phyloP scores from a whole-genome alignment of 2,797 vertebrate species.

The Channallabes apus region DNA sequence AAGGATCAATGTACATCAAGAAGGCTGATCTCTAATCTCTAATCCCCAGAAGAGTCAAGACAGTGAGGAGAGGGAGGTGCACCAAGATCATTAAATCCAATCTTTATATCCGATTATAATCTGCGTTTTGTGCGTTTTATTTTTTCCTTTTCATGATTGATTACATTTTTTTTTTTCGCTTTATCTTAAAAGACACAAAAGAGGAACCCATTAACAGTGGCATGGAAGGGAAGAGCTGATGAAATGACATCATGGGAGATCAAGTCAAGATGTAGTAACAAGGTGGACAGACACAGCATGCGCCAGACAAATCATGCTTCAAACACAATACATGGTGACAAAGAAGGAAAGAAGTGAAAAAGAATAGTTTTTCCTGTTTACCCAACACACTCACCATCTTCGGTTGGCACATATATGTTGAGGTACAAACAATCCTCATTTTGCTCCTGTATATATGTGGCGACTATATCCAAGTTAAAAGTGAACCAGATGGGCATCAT shows the following conservation, averaged over 20 bases:
- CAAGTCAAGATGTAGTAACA: conserved; percentile 75
- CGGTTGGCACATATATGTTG: conserved; percentile 99
- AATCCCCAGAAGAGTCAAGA: conserved; percentile 76
- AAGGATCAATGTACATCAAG: conserved; percentile 74
- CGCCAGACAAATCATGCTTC: conserved; percentile 80
- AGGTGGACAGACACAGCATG: conserved; percentile 78
- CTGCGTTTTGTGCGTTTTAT: conserved; percentile 57
- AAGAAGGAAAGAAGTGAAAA: conserved; percentile 55
- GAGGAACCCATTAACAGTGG: conserved; percentile 85
- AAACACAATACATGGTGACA: conserved; percentile 79
- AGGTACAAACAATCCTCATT: conserved; percentile 98
- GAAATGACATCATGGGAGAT: conserved; percentile 80
- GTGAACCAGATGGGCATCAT: conserved; percentile 99
- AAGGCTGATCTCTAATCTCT: conserved; percentile 70
- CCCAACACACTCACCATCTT: conserved; percentile 97
- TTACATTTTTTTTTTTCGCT: conserved; percentile 50
- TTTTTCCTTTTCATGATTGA: conserved; percentile 61
- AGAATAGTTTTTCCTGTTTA: conserved; percentile 61
- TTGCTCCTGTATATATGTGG: conserved; percentile 98
- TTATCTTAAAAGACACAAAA: conserved; percentile 73
- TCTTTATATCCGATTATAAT: conserved; percentile 66
- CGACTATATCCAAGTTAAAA: conserved; percentile 98
- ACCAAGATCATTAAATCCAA: conserved; percentile 70
- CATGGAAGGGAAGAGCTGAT: conserved; percentile 81
- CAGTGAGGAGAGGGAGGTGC: conserved; percentile 77